These are phyloP conservation scores for Pollachius pollachius DNA, from an alignment of 2,113 vertebrate genomes.

Conservation along the genomic window DNA sequence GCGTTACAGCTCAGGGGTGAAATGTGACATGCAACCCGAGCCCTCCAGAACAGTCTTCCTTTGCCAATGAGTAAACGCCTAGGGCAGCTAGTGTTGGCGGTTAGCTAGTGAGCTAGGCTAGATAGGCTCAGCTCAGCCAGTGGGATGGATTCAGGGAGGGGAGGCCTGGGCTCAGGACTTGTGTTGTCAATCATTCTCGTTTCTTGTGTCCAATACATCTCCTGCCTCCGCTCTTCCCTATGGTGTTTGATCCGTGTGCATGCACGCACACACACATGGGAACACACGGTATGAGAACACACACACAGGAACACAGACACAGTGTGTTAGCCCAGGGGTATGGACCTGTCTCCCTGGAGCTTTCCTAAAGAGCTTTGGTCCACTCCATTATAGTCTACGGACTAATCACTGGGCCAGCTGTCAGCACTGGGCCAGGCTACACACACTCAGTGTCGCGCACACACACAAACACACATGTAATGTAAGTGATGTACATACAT, in stretches of 20 bases:
- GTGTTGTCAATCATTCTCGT: too few relatives aligned
- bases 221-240: too few relatives aligned
- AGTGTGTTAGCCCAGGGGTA: constrained; percentile 23
- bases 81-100: too few relatives aligned
- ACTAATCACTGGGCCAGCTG: constrained; percentile 76
- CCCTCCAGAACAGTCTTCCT: too few relatives aligned
- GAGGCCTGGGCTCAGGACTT: too few relatives aligned
- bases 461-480: not conserved
- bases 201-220: too few relatives aligned
- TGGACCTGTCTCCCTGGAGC: constrained; percentile 52
- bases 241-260: constrained; percentile 10
- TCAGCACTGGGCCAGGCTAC: constrained; percentile 48
- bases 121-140: too few relatives aligned
- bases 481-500: not conserved
- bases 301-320: constrained; percentile 16
- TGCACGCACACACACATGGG: constrained; percentile 2
- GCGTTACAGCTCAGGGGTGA: too few relatives aligned
- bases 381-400: constrained; percentile 60
- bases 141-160: too few relatives aligned
- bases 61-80: too few relatives aligned
- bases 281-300: not conserved
- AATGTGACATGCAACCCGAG: too few relatives aligned
- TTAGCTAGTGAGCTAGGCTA: too few relatives aligned
- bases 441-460: not conserved
- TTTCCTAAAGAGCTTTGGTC: constrained; percentile 66